phyloP scores from a whole-genome alignment of 2,797 vertebrate genomes.

The Poecile montanus region DNA sequence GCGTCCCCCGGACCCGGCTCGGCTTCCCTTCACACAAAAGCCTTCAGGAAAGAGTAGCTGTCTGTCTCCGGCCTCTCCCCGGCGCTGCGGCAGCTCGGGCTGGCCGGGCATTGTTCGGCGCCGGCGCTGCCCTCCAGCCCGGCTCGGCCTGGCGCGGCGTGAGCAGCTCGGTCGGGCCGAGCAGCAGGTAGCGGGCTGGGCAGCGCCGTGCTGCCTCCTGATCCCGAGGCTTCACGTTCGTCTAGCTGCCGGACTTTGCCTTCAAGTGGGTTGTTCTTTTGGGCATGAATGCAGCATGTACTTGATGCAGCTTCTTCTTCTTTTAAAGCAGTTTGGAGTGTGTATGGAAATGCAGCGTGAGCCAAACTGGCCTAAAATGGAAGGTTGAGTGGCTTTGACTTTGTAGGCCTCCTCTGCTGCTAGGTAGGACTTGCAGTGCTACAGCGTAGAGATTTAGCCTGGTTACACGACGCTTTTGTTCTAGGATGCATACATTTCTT shows the following conservation, averaged over 20 bases:
- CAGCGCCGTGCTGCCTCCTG: not conserved
- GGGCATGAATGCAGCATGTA: not conserved
- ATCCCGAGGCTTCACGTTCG: fast-evolving
- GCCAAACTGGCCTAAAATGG: conserved; percentile 12
- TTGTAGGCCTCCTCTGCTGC: not conserved
- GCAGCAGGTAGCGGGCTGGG: not conserved
- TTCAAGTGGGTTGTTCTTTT: fast-evolving
- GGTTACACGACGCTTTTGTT: conserved; percentile 14
- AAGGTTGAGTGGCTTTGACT: conserved; percentile 6
- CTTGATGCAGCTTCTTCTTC: not conserved
- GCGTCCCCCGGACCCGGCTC: not conserved
- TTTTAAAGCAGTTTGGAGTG: not conserved
- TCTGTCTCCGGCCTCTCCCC: not conserved
- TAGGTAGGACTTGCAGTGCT: not conserved
- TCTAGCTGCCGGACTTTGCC: not conserved
- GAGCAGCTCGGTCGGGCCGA: not conserved
- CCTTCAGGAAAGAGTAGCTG: not conserved
- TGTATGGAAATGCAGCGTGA: not conserved
- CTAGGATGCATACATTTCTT: not conserved
- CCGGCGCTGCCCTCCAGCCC: not conserved
- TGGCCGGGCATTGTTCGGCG: not conserved
- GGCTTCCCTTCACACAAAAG: not conserved
- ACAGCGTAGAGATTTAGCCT: not conserved
- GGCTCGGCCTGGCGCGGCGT: not conserved
- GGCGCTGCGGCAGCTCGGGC: not conserved